Conservation (phyloP, 2,113 vertebrate genomes). For the Pluvianellus socialis region DNA sequence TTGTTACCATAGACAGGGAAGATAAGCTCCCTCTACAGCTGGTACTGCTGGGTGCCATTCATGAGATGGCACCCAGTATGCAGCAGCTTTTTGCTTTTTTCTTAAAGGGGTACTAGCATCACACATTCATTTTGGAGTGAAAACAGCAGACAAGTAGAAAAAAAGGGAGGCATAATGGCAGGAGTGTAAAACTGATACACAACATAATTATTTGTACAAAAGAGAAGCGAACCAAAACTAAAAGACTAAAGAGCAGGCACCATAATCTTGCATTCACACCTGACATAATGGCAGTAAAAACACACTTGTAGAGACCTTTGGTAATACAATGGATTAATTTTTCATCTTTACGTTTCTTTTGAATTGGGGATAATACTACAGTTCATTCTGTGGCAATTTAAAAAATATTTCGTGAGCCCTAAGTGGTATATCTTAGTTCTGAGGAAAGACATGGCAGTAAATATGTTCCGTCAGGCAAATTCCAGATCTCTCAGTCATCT, state of each 20-base stretch:
- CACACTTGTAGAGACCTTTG: background rate
- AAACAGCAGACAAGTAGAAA: background rate
- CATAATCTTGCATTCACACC: background rate
- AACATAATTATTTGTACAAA: background rate
- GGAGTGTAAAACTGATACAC: background rate
- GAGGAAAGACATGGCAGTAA: background rate
- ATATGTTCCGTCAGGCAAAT: background rate
- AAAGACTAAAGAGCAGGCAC: background rate
- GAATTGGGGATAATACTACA: background rate
- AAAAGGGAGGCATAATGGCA: background rate
- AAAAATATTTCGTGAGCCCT: background rate
- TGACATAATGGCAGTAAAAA: background rate
- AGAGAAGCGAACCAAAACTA: background rate
- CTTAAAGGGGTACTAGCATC: background rate
- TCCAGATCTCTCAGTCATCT: background rate
- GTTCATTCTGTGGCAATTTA: background rate
- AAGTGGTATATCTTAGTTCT: background rate
- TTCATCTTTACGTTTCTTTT: background rate
- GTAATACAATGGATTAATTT: background rate
- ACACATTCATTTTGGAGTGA: background rate
- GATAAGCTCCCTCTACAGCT: background rate
- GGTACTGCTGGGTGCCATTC: background rate
- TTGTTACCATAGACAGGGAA: background rate
- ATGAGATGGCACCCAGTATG: background rate
- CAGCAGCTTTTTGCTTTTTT: background rate